Evolutionary conservation across 2,888 invertebrate species (phyloP), one percentile per base, ranked within the genome.

Genomic region (Pristionchus japonicus): DNA sequence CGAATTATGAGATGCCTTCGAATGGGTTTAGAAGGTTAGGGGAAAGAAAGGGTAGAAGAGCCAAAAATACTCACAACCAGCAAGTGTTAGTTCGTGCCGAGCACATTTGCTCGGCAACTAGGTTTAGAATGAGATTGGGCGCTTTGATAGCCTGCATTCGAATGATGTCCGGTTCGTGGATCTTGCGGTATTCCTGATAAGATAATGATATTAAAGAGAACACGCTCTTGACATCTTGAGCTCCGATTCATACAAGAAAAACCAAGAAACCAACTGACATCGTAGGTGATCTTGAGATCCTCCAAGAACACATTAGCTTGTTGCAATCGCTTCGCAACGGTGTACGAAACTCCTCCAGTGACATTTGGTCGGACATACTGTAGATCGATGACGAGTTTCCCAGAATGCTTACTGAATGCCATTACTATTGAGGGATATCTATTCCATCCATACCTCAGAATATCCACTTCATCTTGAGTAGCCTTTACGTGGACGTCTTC

Each of bases 361-460:
- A 86, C 52, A 23, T 86, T 86, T 17, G 86, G 86, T n/a, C 70
- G 67, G 1, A 70, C n/a, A 31, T 86, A 86, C 49, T 86, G 86
- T 47, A 49, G 47, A 23, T 86, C 86, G 34, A 86, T 27, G 23
- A 86, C 86, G 2, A 86, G 47, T 9, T 17, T 37, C 2, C 70
- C 86, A 23, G 86, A 70, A n/a, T 86, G 70, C 9, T 86, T 86
- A 47, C 86, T 86, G 17, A 3, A 86, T 27, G 20, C 67, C 20
- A 6, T 34, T 11, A 31, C 9, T 49, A n/a, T 40, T 84, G 57
- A 61, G 4, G 57, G n/a, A 31, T 80, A 7, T 80, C 7, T 47
- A 27, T 31, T 49, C 27, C 47, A 11, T 13, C 2, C 31, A n/a
- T 47, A 47, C 49, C 47, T 82, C 31, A 49, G 49, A 82, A 74